Conservation (phyloP, 1,140 invertebrate genomes). For the Agraylea sexmaculata region DNA sequence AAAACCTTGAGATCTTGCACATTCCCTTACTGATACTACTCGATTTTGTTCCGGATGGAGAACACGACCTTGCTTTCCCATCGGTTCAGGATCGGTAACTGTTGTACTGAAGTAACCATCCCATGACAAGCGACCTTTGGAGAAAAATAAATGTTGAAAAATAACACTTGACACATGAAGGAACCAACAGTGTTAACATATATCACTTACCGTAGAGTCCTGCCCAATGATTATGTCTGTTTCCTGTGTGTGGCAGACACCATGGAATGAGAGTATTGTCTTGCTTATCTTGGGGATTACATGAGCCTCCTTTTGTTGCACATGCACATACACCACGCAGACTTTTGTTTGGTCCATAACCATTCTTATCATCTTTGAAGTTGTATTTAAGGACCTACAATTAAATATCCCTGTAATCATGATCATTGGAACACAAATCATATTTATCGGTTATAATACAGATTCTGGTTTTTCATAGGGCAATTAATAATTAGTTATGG, state of each 20-base stretch:
- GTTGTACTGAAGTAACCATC: slow-evolving; percentile 79
- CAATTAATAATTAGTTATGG: too few relatives aligned
- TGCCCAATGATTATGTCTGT: slow-evolving; percentile 79
- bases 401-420: not conserved
- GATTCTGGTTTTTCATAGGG: too few relatives aligned
- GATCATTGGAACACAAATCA: not conserved
- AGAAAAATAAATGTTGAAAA: not conserved
- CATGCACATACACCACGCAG: slow-evolving; percentile 73
- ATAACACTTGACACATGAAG: not conserved
- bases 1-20: slow-evolving; percentile 79
- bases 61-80: slow-evolving; percentile 77
- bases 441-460: too few relatives aligned
- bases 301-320: slow-evolving; percentile 47
- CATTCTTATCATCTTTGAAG: slow-evolving; percentile 60
- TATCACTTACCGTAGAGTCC: slow-evolving; percentile 47
- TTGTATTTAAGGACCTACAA: slow-evolving; percentile 49
- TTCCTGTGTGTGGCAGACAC: slow-evolving; percentile 81
- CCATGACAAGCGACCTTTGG: slow-evolving; percentile 62
- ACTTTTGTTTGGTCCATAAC: slow-evolving; percentile 40
- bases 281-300: slow-evolving; percentile 64
- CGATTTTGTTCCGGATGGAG: slow-evolving; percentile 72
- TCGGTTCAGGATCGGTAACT: slow-evolving; percentile 81
- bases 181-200: not conserved
- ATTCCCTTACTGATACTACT: slow-evolving; percentile 75
- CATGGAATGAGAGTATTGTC: slow-evolving; percentile 81